Percentiles rank a stretch among this genome's conserved stretches.
These are phyloP conservation scores for Phylloscopus trochilus DNA, from an alignment of 2,113 vertebrate genomes.

Conservation along the genomic window DNA sequence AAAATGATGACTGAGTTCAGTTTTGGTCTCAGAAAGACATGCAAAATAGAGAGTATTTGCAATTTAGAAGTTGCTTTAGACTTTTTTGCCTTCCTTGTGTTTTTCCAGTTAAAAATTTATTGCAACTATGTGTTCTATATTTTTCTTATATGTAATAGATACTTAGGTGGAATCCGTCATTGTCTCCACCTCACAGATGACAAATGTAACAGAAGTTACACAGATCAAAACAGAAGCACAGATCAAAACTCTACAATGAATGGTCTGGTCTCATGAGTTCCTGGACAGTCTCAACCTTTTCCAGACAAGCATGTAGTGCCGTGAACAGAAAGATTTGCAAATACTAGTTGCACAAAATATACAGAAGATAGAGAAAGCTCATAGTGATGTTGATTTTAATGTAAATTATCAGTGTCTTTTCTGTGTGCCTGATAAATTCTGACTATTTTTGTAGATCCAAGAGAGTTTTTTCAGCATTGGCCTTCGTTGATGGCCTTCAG, in stretches of 20 bases:
- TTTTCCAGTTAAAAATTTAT: not conserved
- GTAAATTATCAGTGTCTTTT: not conserved
- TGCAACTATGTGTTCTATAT: not conserved
- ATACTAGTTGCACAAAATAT: not conserved
- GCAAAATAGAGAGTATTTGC: not conserved
- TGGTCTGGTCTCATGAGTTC: not conserved
- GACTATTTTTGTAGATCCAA: not conserved
- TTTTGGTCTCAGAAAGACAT: not conserved
- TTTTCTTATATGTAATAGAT: not conserved
- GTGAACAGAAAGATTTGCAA: not conserved
- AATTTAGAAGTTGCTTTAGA: not conserved
- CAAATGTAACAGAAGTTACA: not conserved
- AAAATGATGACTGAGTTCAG: not conserved
- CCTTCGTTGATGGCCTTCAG: not conserved
- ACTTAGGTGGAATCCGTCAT: not conserved
- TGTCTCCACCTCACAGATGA: not conserved
- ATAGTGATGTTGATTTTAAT: not conserved
- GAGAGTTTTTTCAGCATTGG: not conserved
- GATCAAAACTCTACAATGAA: not conserved
- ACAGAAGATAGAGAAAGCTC: not conserved
- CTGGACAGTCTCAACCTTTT: not conserved
- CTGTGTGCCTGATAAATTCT: not conserved
- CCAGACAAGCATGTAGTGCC: not conserved
- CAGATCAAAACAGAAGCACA: not conserved
- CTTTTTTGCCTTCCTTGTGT: not conserved